Base-by-base conservation (phyloP, 1,140 invertebrate genomes). In the Achroia grisella region DNA sequence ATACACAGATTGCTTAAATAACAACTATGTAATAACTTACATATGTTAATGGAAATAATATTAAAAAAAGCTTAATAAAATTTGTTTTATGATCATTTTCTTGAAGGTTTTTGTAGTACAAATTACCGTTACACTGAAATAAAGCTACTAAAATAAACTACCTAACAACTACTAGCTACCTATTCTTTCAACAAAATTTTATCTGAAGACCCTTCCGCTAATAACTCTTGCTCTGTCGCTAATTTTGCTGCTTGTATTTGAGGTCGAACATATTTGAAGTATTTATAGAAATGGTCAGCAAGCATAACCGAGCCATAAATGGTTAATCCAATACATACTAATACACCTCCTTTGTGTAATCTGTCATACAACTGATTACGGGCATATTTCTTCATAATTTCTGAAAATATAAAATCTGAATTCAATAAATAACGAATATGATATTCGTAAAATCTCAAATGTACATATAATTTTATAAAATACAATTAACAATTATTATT, bases 161-260 rank as follows among this genome's bases (percentile, higher is more conserved):
- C 1, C 14, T 37, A 34, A 10, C 13, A 35, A 35, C 4, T 4
- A 29, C 9, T 31, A 9, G 9, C 9, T 44, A 35, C 45, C 43
- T 23, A 36, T 42, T 48, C 12, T 48, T 35, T 56, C 59, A 55
- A 71, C 28, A 68, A 15, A 34, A 86, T 47, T 58, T 72, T 75
- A 27, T 87, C 83, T 10, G 79, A 77, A 12, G 86, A 76, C 14
- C 88, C 88, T 72, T 89, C 88, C 13, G 80, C 55, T 39, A 89
- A 50, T 0, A 89, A 66, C 56, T 78, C 71, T 46, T 76, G 53
- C 44, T 87, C 75, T 32, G 86, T 78, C 11, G 79, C 58, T 27
- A 70, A 58, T 61, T 87, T 84, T 4, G 71, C 53, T 39, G 76
- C 67, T 44, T 84, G 55, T 50, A 76, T 68, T 62, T 81, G 63